Evolutionary conservation across 2,113 vertebrate species (phyloP).

Genomic region (Egretta garzetta): DNA sequence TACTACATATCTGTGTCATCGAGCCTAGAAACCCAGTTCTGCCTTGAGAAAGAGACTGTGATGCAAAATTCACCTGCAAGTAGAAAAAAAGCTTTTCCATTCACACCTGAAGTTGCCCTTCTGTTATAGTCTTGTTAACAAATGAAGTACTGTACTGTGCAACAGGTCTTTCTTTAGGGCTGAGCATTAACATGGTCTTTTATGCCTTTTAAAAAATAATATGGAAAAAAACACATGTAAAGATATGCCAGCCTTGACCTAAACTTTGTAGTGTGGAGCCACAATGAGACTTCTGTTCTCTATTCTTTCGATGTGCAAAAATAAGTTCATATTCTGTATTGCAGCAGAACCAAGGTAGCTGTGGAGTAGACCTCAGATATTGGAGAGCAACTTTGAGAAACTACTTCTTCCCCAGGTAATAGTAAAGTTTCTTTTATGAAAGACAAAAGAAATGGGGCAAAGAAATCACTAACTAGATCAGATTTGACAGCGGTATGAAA

Average conservation of each 20-base stretch:
- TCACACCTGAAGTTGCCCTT: not conserved
- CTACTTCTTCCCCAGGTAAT: not conserved
- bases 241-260: not conserved
- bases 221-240: not conserved
- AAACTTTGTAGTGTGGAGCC: accelerated
- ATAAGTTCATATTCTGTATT: not conserved
- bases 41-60: not conserved
- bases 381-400: not conserved
- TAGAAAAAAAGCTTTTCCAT: not conserved
- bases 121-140: not conserved
- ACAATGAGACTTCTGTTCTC: not conserved
- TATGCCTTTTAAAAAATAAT: not conserved
- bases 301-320: not conserved
- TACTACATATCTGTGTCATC: not conserved
- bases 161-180: not conserved
- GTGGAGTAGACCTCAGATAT: not conserved
- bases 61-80: not conserved
- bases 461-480: not conserved
- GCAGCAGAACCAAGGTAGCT: not conserved
- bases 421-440: not conserved
- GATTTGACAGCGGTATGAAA: conserved; percentile 4
- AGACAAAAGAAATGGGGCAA: not conserved
- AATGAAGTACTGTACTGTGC: not conserved
- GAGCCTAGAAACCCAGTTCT: not conserved
- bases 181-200: not conserved